Evolutionary conservation across 1,140 invertebrate genomes (phyloP), one percentile per base, ranked within the genome.

Genomic region (Drosophila teissieri): DNA sequence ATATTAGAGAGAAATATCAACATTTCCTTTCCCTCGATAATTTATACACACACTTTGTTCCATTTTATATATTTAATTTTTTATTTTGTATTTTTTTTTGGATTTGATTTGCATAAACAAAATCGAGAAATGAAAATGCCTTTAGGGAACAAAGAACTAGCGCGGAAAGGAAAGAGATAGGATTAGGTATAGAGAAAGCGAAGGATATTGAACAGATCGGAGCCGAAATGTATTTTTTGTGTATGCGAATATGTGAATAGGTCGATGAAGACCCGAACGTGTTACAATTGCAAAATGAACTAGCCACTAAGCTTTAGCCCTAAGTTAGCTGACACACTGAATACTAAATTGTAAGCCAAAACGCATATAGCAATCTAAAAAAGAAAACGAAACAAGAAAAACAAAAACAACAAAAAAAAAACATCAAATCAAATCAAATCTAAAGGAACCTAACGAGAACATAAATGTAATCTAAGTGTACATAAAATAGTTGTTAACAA

Each of bases 91-190:
- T 37, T 14, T 37, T 14, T 37, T 37, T 37, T 37, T 37, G 3
- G 3, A 4, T 14, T 39, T 69, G 31, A 68, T 69, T 68, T 69
- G 65, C 65, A 34, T 40, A 40, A 56, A 46, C 40, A 36, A 70
- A 56, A 56, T 56, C 19, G 40, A 69, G 36, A 34, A 56, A 70
- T 69, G 22, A 58, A 85, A 81, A 79, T 86, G 83, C 84, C 83
- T 88, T 86, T 86, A 86, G 83, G 83, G 83, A 88, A 77, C 83
- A 88, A 88, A 88, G 65, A 51, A 72, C 72, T 73, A 42, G 61
- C 15, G 67, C 44, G 51, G 67, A 55, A 36, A n/a, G 63, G 15
- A 68, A 48, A 17, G 64, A 54, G 49, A 67, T 65, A 31, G 24
- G 15, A 19, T 45, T 31, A 45, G n/a, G 24, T 8, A 57, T 14